These are phyloP conservation scores for Aspiorhynchus laticeps DNA, from an alignment of 2,113 vertebrate genomes.

Conservation along the genomic window DNA sequence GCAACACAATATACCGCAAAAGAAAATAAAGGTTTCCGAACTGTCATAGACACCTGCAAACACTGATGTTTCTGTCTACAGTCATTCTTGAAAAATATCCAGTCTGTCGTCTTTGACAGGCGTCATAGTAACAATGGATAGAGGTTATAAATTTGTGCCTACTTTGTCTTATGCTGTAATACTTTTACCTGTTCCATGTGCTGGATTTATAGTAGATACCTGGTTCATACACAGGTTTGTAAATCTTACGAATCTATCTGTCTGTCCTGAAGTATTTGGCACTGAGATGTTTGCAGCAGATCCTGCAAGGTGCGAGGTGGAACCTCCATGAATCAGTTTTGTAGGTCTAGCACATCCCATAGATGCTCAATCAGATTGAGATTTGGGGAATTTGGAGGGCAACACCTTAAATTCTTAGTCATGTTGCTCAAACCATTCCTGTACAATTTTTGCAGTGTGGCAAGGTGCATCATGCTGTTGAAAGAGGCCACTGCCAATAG, in stretches of 20 bases:
- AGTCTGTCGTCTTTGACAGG: not conserved
- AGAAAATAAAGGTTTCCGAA: not conserved
- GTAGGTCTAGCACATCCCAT: not conserved
- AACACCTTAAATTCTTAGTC: not conserved
- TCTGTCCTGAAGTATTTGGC: not conserved
- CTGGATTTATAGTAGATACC: not conserved
- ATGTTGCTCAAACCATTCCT: not conserved
- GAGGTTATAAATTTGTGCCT: not conserved
- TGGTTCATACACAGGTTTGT: not conserved
- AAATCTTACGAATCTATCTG: not conserved
- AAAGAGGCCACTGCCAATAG: not conserved
- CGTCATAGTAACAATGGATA: not conserved
- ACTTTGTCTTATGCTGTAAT: not conserved
- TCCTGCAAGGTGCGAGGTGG: not conserved
- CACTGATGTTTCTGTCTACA: not conserved
- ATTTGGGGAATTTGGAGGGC: not conserved
- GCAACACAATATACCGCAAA: not conserved
- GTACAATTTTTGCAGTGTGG: not conserved
- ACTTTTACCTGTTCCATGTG: not conserved
- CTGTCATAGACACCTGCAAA: slow-evolving; percentile 13
- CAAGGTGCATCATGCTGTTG: not conserved
- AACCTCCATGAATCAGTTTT: not conserved
- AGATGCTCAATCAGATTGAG: not conserved
- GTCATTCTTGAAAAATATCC: not conserved
- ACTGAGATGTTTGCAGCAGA: not conserved